Evolutionary conservation across 2,113 vertebrate genomes (phyloP), one percentile per base, ranked within the genome.

Genomic region (Heterochromis multidens): DNA sequence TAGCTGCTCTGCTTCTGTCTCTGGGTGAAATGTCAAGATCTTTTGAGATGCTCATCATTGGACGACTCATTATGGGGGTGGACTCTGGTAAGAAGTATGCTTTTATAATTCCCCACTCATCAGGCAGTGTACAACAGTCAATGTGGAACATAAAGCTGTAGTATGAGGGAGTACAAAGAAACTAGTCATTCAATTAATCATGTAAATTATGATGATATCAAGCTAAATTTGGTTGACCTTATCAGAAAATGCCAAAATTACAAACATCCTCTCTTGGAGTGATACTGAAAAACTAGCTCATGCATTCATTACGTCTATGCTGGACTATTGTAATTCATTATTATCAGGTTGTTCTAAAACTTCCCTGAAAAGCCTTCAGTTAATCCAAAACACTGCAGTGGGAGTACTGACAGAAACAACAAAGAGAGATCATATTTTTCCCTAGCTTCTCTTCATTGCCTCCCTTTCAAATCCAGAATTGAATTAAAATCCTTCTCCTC

Each of bases 31-130:
- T 13, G 83, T 97, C 96, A 0, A 95, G 94, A 10, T 96, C 97
- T 0, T 97, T 98, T 74, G 98, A 99, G 89, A 99, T 99, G 97
- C 95, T 99, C 84, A 97, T 99, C 3, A 61, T 98, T 85, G 98
- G 98, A 1, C 97, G 98, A 0, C 80, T 98, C 84, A 80, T 99
- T 83, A 97, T 99, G 78, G 98, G 98, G 0, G 90, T 99, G 63
- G 97, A 99, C 89, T 98, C 97, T 94, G 98, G 98, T 99, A 91
- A 95, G 16, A 77, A 67, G 33, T 63, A 35, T 46, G 19, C 31
- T 43, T 76, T 80, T 40, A 67, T 72, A 54, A 78, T 27, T 35
- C 31, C 58, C 5, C 5, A 25, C 25, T 65, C 5, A 25, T 52
- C 16, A 62, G 43, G 40, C 17, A 8, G n/a, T 61, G 4, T 1